Evolutionary conservation across 2,113 vertebrate species (phyloP), one percentile per base, ranked within the genome.

Genomic region (Spilogale gracilis): DNA sequence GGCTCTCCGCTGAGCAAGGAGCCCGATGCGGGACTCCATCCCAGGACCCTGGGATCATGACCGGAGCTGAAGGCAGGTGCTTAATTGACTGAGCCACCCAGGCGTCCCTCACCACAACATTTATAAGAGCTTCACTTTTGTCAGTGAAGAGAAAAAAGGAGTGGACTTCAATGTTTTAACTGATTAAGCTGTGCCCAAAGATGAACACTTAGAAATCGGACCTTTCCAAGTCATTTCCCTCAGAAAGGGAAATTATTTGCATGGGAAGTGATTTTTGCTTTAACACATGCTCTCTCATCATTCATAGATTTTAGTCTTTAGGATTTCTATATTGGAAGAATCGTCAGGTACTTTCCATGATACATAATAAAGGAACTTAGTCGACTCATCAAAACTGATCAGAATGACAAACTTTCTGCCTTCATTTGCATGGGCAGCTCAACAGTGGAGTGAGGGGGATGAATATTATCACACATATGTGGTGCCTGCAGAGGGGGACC

Each of bases 291-390:
- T 32, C 52, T 89, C 50, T 52, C 63, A 11, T 74, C 71, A 95
- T 63, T 90, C 60, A 88, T 11, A 73, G 25, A 58, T 73, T 81
- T 61, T 6, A 81, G 60, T 17, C 23, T 85, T 88, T n/a, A 54
- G 69, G 74, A 50, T 16, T 84, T 63, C 71, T 25, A 17, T 18
- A 67, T 61, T 73, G 91, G 52, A 85, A 48, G 54, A 89, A 67
- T 50, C 32, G 0, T 73, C 60, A 69, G 86, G 25, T 52, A 88
- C 11, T 86, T 80, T 93, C 69, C 45, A 84, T 25, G 17, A 97
- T 54, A 79, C 9, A 20, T 27, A 74, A 74, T 60, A 91, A 79
- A 95, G 93, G 63, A 89, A 91, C 65, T 67, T 91, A 60, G 50
- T 23, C 4, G 1, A 94, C 56, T 67, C 67, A 94, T 48, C 63